Base-by-base conservation (phyloP, 2,797 vertebrate species). In the Hippoglossus hippoglossus region DNA sequence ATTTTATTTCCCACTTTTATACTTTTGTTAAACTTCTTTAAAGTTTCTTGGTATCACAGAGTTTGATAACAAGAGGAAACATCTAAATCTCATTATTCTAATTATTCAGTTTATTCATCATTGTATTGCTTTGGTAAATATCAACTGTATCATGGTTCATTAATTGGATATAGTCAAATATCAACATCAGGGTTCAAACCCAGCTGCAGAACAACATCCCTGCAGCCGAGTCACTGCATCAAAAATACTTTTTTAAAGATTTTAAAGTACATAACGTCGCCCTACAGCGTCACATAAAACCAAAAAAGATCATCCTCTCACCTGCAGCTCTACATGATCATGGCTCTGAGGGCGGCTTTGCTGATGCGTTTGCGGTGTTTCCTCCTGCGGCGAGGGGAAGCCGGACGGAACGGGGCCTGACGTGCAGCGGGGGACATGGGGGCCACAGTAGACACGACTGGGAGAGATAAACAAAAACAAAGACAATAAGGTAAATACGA, bases 311-410 rank as follows among this genome's bases (percentile, higher is more conserved):
- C 25, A 6, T 47, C 19, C n/a, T 19, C 79, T 80, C 50, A 91
- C 86, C 89, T 83, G 74, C 75, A 73, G 63, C 71, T 77, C 90
- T 93, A 95, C 93, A 94, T 92, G 85, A 95, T 93, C 91, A 93
- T 93, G 36, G 93, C 92, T 75, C 94, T 91, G 77, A 95, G 91
- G 41, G 93, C 87, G 10, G 90, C 89, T 81, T 94, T 95, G 92
- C 92, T 95, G 78, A 95, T 93, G 75, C 93, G 91, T 56, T 86
- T 90, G 68, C 91, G 86, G 50, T 90, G 87, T 81, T 93, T 94
- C 72, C 89, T 93, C 71, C 89, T 87, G 67, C 91, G 92, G 2
- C 88, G 91, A n/a, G 85, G 80, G 0, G 72, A 84, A 8, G 88
- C 88, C 0, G 85, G 87, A 36, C 87, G 77, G 54, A 86, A 79